Conservation (phyloP, 1,140 invertebrate species). For the Heliconius nattereri region DNA sequence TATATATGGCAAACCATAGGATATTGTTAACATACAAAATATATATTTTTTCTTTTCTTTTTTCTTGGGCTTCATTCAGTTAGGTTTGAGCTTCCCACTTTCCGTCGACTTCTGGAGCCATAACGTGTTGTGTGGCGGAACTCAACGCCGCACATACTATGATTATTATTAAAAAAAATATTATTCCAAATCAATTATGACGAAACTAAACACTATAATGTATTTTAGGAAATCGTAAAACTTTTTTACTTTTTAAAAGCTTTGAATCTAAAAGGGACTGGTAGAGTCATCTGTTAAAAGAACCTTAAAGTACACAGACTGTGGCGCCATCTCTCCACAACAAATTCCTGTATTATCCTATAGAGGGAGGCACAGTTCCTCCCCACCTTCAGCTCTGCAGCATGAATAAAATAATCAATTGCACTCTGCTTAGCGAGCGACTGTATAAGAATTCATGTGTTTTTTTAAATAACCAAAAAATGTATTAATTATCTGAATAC, state of each 20-base stretch:
- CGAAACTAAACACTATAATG: too few species aligned
- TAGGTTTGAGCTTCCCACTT: too few species aligned
- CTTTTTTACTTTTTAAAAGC: not conserved
- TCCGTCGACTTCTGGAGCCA: too few species aligned
- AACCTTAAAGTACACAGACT: conserved; percentile 3
- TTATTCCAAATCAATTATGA: too few species aligned
- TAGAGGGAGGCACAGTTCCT: conserved; percentile 20
- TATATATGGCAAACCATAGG: too few species aligned
- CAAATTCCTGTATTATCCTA: not conserved
- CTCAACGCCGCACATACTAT: too few species aligned
- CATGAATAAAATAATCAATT: not conserved
- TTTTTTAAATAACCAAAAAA: not conserved
- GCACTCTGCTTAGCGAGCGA: not conserved
- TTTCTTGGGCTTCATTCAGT: too few species aligned
- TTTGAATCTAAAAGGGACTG: not conserved
- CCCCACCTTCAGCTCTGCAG: not conserved
- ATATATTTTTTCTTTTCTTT: too few species aligned
- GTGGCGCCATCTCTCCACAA: conserved; percentile 30
- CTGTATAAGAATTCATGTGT: not conserved
- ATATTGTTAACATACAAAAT: too few species aligned
- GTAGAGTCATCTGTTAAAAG: conserved; percentile 33
- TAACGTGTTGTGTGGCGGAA: too few species aligned
- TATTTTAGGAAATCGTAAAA: not conserved
- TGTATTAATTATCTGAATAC: too few species aligned
- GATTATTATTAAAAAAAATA: too few species aligned